Evolutionary conservation across 2,888 invertebrate genomes (phyloP).

Genomic region (Pasiphila rectangulata): DNA sequence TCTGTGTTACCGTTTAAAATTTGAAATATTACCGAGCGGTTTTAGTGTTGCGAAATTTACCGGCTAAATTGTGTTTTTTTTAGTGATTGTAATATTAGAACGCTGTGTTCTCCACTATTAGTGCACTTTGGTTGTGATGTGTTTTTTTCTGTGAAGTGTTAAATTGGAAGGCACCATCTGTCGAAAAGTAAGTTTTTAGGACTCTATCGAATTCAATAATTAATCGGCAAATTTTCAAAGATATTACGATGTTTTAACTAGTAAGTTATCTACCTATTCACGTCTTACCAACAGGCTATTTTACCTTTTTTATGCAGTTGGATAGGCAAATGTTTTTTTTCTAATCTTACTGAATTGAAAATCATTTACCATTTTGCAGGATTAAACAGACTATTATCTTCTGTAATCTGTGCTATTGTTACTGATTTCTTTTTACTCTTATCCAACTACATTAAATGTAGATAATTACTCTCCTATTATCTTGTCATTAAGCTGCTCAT

Average conservation of each 20-base stretch:
- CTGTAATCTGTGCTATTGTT: no score
- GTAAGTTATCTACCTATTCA: no score
- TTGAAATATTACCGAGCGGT: constrained; percentile 14
- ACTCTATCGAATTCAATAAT: no score
- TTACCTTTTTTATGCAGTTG: no score
- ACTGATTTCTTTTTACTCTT: no score
- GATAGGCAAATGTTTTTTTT: no score
- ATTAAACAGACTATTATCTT: no score
- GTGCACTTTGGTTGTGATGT: constrained; percentile 55
- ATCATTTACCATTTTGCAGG: not conserved
- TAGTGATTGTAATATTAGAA: constrained; percentile 54
- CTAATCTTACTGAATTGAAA: no score
- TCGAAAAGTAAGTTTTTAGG: constrained; percentile 68
- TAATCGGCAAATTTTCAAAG: no score
- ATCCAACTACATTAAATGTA: no score
- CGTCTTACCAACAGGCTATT: no score
- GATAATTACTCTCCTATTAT: constrained; percentile 1
- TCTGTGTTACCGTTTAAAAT: constrained; percentile 14
- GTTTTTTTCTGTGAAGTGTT: constrained; percentile 61
- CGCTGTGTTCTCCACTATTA: constrained; percentile 46
- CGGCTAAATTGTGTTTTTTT: constrained; percentile 24
- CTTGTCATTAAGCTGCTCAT: constrained; percentile 2
- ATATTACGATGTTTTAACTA: no score
- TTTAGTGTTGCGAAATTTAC: constrained; percentile 25
- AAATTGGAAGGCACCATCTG: constrained; percentile 69